A percentile compares a stretch with the other conserved stretches of the same genome.
Evolutionary conservation across 2,113 vertebrate genomes (phyloP).

Genomic region (Eudyptes chrysolophus): DNA sequence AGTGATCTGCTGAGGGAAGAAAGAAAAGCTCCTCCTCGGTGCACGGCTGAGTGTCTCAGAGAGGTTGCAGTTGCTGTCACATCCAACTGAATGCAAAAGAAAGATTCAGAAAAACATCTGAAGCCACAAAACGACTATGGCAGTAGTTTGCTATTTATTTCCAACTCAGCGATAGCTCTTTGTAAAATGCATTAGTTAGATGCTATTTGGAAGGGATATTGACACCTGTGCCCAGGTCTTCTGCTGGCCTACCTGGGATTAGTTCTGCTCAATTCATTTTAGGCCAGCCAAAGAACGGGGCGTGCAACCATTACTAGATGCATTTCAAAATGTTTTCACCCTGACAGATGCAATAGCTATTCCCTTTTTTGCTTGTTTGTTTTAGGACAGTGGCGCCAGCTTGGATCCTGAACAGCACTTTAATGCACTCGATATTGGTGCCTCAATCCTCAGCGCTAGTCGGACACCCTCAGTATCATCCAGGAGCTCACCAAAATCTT

Average conservation of each 20-base stretch:
- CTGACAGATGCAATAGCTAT: not conserved
- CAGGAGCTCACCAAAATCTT: slow-evolving; percentile 78
- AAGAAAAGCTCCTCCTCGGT: not conserved
- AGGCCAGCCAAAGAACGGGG: not conserved
- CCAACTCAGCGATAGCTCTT: not conserved
- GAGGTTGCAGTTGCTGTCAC: not conserved
- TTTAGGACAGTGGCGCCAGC: slow-evolving; percentile 72
- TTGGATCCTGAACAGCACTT: slow-evolving; percentile 74
- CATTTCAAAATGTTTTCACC: not conserved
- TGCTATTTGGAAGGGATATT: not conserved
- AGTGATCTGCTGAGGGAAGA: not conserved
- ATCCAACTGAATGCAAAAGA: not conserved
- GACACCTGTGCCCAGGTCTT: not conserved
- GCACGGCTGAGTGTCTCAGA: not conserved
- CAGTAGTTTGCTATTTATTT: not conserved
- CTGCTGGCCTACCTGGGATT: not conserved
- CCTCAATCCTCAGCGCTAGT: slow-evolving; percentile 69
- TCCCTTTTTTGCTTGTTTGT: not conserved
- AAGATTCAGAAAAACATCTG: not conserved
- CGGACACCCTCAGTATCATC: slow-evolving; percentile 76
- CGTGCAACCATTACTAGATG: not conserved
- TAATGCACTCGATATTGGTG: slow-evolving; percentile 64
- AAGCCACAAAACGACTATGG: not conserved
- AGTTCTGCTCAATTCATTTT: not conserved
- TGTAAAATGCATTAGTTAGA: not conserved